Evolutionary conservation across 2,888 invertebrate species (phyloP).

Genomic region (Cheiracanthium punctorium): DNA sequence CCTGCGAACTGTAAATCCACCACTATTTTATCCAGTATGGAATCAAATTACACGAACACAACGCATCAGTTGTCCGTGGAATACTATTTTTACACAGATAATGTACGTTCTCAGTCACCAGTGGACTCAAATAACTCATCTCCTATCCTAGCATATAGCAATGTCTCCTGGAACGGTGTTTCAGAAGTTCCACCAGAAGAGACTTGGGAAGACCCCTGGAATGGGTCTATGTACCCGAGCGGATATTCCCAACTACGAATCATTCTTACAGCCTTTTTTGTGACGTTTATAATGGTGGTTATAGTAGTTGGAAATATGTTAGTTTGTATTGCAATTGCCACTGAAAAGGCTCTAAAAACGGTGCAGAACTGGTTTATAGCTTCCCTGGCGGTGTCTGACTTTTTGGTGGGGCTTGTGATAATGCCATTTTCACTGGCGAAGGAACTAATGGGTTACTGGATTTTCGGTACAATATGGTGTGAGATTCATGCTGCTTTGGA

Average conservation of each 20-base stretch:
- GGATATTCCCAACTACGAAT: constrained; percentile 93
- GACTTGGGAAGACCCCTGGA: constrained; percentile 53
- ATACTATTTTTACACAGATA: constrained; percentile 52
- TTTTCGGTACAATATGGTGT: constrained; percentile 97
- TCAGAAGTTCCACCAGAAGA: neutral
- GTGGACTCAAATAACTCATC: constrained; percentile 20
- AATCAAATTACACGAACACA: constrained; percentile 53
- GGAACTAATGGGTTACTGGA: constrained; percentile 98
- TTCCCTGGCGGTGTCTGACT: constrained; percentile 95
- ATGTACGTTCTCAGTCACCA: neutral
- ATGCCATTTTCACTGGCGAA: constrained; percentile 98
- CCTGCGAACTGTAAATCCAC: neutral
- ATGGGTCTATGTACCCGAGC: constrained; percentile 82
- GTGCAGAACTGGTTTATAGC: constrained; percentile 99
- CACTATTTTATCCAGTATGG: constrained; percentile 29
- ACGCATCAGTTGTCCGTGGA: constrained; percentile 45
- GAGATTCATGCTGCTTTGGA: constrained; percentile 97
- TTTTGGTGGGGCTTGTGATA: constrained; percentile 93
- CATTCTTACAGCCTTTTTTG: constrained; percentile 90
- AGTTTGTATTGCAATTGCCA: constrained; percentile 96
- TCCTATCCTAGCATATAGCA: constrained; percentile 21
- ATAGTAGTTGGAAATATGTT: constrained; percentile 97
- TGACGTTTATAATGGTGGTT: constrained; percentile 94
- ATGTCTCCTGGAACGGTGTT: constrained; percentile 27
- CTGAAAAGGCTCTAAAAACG: constrained; percentile 95